Base-by-base conservation (phyloP, 2,113 vertebrate species). In the Notarius quadriscutis region DNA sequence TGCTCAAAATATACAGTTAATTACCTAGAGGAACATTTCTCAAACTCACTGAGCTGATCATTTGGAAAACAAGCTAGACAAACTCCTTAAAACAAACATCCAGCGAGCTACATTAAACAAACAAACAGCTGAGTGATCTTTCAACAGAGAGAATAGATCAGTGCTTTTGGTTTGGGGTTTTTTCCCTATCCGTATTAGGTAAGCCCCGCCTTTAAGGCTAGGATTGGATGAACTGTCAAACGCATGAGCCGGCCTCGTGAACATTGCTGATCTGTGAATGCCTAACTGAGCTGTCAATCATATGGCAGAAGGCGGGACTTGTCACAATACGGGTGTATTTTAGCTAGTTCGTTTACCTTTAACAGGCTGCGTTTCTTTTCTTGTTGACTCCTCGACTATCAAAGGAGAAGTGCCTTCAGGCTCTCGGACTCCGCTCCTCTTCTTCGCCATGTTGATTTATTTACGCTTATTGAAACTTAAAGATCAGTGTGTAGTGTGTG, bases 371-470 rank as follows among this genome's bases (percentile, higher is more conserved):
- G 88, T 78, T 57, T 94, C 90, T 25, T 85, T 88, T 53, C 84
- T 80, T 83, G 91, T 93, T 84, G 86, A 57, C 30, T 94, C 93
- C 25, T 93, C 92, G 14, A 92, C 88, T 0, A 51, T 41, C 41
- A 89, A 60, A 2, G 41, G 41, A 41, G 91, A 86, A 86, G 90
- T 58, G 5, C 30, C 84, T n/a, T 94, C 94, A 1, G 62, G 85
- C 34, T 95, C 94, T 41, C 89, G 91, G 75, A 65, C 90, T 60
- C 94, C 94, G 91, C 91, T 93, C 85, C 95, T 93, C 87, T 95
- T 96, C 86, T 93, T 96, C 25, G 93, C 92, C 95, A 95, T 96
- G 84, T 90, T 71, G 10, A 15, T 55, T 34, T 30, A 2, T 55
- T 27, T 11, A 2, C 4, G 41, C 41, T 41, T 41, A 88, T 75